Evolutionary conservation across 2,888 invertebrate genomes (phyloP).

Genomic region (Drosophila villosipedis): DNA sequence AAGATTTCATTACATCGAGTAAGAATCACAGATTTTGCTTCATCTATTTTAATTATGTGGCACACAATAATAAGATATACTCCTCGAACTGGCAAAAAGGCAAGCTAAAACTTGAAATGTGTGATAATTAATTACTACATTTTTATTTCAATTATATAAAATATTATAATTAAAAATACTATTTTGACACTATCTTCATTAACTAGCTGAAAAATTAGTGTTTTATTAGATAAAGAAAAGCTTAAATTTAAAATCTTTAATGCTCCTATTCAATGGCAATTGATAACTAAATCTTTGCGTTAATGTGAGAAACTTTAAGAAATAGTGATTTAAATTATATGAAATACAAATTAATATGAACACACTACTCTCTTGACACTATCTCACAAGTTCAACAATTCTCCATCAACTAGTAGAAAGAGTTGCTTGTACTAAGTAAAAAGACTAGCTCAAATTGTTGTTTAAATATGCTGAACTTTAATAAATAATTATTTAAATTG

Average conservation of each 20-base stretch:
- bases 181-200: not conserved
- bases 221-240: not conserved
- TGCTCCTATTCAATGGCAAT: not conserved
- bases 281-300: not conserved
- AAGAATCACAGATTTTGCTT: not conserved
- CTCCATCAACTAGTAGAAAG: not conserved
- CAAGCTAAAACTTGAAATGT: too few relatives aligned
- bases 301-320: not conserved
- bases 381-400: not conserved
- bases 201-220: not conserved
- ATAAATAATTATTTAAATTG: conserved; percentile 1
- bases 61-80: too few relatives aligned
- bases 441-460: not conserved
- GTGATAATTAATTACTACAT: too few relatives aligned
- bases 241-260: not conserved
- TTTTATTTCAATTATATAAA: not conserved
- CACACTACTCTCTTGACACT: too few relatives aligned
- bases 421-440: not conserved
- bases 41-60: too few relatives aligned
- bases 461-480: not conserved
- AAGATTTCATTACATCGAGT: not conserved
- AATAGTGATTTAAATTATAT: not conserved
- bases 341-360: not conserved
- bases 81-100: too few relatives aligned
- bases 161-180: not conserved